Conservation (phyloP, 2,888 invertebrate genomes). For the Dasypogon diadema region DNA sequence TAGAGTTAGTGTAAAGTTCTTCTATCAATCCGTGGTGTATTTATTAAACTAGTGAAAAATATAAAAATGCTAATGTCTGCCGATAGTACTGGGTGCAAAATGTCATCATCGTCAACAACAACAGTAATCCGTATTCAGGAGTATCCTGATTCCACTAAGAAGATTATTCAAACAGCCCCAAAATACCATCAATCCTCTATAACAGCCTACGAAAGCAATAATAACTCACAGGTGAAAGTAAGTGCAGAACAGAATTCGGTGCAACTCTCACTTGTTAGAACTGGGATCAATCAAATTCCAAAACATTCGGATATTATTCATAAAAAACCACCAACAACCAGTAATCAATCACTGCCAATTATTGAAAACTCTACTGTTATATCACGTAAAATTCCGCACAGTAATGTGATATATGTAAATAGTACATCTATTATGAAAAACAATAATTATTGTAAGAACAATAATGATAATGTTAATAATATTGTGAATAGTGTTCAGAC, state of each 20-base stretch:
- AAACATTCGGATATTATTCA: conserved; percentile 30
- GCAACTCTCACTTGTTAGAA: conserved; percentile 9
- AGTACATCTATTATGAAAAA: conserved; percentile 50
- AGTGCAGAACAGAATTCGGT: conserved; percentile 9
- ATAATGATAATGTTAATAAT: conserved; percentile 48
- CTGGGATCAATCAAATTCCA: background rate
- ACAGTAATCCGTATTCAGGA: conserved; percentile 41
- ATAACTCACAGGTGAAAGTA: conserved; percentile 19
- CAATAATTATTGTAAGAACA: conserved; percentile 51
- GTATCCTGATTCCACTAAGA: conserved; percentile 39
- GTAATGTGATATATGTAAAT: conserved; percentile 66
- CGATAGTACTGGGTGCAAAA: conserved; percentile 66
- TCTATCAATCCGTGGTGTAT: background rate
- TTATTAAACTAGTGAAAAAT: no score
- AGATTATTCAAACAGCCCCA: conserved; percentile 28
- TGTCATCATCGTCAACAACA: conserved; percentile 54
- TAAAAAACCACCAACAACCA: no score
- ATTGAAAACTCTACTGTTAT: conserved; percentile 53
- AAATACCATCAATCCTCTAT: background rate
- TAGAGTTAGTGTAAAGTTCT: background rate
- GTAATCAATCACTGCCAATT: conserved; percentile 16
- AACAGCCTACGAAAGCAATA: background rate
- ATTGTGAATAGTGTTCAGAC: conserved; percentile 52
- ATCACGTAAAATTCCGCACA: conserved; percentile 64
- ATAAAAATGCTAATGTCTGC: conserved; percentile 69